These are phyloP conservation scores for Chaunax sp. DNA, from an alignment of 2,797 vertebrate species.

Conservation along the genomic window DNA sequence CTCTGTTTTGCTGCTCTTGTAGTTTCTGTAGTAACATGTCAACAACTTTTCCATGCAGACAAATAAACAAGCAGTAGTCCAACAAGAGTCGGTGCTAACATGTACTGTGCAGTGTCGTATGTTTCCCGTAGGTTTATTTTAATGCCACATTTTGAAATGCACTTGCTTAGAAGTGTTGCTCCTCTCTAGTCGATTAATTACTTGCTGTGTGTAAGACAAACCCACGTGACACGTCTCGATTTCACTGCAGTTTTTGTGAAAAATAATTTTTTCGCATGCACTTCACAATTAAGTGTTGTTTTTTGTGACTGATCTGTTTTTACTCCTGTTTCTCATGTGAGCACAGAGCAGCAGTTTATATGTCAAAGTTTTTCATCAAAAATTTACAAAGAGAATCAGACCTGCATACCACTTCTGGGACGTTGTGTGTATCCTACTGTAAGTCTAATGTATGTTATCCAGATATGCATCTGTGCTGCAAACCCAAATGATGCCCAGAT, in stretches of 20 bases:
- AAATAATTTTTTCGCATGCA: neutral
- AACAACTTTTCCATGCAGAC: no score
- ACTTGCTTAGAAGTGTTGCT: slow-evolving; percentile 10
- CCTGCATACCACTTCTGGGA: neutral
- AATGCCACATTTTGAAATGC: slow-evolving; percentile 4
- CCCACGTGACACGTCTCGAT: slow-evolving; percentile 4
- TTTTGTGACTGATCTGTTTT: no score
- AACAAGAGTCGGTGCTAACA: no score
- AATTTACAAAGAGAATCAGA: neutral
- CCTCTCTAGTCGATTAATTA: slow-evolving; percentile 16
- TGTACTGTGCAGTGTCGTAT: neutral
- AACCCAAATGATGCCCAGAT: neutral
- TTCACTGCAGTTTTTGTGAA: neutral
- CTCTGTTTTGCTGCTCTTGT: no score
- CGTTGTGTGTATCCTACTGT: neutral
- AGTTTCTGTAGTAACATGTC: no score
- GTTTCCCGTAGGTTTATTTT: neutral
- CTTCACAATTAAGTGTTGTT: neutral
- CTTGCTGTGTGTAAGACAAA: neutral
- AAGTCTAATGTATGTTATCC: no score
- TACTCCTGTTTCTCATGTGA: no score
- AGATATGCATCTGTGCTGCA: neutral
- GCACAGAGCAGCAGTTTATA: no score
- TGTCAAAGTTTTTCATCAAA: no score
- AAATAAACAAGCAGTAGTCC: no score